Conservation (phyloP, 2,113 vertebrate species). For the Austrofundulus limnaeus region DNA sequence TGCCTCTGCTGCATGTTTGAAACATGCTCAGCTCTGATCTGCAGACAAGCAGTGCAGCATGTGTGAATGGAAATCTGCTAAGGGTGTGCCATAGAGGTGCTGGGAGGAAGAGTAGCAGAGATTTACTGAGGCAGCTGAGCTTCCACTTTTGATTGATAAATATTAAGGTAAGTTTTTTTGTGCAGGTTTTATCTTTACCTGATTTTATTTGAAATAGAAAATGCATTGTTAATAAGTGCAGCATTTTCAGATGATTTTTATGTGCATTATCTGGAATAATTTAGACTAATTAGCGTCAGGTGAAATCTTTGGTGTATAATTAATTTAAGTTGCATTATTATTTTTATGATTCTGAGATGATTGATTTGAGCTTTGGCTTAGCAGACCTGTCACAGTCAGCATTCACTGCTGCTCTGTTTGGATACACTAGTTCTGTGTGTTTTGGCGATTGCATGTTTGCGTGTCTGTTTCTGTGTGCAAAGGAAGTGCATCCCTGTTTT, state of each 20-base stretch:
- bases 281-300: neutral
- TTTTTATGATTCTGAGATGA: neutral
- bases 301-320: neutral
- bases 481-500: constrained; percentile 19
- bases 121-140: constrained; percentile 1
- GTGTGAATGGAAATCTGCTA: constrained; percentile 38
- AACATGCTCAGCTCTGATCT: constrained; percentile 38
- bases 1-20: constrained; percentile 31
- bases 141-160: constrained; percentile 33
- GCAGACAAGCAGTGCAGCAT: constrained; percentile 49
- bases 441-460: constrained; percentile 6
- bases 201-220: constrained; percentile 8
- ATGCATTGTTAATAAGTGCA: constrained; percentile 6
- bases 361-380: neutral
- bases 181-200: neutral
- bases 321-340: neutral
- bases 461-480: constrained; percentile 25
- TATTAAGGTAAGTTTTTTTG: constrained; percentile 54
- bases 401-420: neutral
- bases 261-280: no score
- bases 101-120: constrained; percentile 36
- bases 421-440: neutral
- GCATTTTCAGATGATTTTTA: neutral
- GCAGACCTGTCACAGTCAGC: constrained; percentile 1
- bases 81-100: constrained; percentile 60